These are phyloP conservation scores for Elaphurus davidianus DNA, from an alignment of 2,113 vertebrate species.

Conservation along the genomic window DNA sequence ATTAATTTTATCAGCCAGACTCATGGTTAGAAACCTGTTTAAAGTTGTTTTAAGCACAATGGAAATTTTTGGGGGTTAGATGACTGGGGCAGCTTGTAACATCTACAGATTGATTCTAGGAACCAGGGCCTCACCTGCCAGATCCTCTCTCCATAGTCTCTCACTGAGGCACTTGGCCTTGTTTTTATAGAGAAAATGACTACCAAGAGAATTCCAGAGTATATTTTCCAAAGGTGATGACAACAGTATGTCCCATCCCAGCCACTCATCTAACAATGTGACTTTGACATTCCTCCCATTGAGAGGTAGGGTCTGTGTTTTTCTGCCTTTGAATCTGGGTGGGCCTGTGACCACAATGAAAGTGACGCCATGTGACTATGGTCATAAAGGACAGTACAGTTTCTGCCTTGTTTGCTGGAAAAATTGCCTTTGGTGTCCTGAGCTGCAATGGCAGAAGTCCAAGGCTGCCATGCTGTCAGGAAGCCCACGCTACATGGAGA, in stretches of 20 bases:
- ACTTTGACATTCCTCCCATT: not conserved
- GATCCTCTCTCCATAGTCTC: not conserved
- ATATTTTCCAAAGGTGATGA: not conserved
- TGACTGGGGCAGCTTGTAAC: not conserved
- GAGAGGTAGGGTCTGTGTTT: not conserved
- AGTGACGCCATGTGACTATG: not conserved
- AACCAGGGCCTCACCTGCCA: not conserved
- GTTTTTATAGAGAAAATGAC: not conserved
- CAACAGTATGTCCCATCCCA: not conserved
- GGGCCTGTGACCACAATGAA: not conserved
- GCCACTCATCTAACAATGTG: not conserved
- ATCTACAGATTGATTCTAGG: not conserved
- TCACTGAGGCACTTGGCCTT: not conserved
- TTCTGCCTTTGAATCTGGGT: not conserved
- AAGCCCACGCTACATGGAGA: not conserved
- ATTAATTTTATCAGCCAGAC: slow-evolving; percentile 9
- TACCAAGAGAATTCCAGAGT: not conserved
- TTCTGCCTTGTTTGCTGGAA: not conserved
- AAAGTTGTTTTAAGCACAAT: not conserved
- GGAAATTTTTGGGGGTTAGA: slow-evolving; percentile 4
- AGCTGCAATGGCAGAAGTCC: not conserved
- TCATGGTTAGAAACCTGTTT: slow-evolving; percentile 4
- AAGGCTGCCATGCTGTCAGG: not conserved
- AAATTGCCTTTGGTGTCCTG: not conserved
- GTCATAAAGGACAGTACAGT: not conserved